Base-by-base conservation (phyloP, 2,797 vertebrate genomes). In the Sebastes cheni region DNA sequence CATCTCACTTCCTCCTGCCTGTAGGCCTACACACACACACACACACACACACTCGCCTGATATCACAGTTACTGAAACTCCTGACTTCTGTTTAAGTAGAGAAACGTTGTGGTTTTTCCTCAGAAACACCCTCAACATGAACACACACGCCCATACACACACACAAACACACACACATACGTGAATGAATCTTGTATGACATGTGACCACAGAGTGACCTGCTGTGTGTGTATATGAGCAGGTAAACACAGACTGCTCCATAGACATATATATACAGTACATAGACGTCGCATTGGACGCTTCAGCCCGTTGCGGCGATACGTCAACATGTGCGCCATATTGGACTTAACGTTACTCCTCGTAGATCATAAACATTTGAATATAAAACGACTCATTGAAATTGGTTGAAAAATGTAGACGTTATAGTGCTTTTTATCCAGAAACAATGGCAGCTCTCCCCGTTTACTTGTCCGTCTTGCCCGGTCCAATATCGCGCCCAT, bases 1-100 rank as follows among this genome's bases (percentile, higher is more conserved):
- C 72, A 42, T 42, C 20, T 42, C 52, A 78, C 79, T 87, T 88
- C 84, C 76, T 82, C 84, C 76, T 82, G 50, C 42, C 52, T 59
- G 29, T n/a, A 36, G 11, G 7, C 18, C 50, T 23, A 60, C 67
- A 27, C 42, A 22, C 60, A 52, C 52, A 67, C 55, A 29, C 27
- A 29, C 29, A 62, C 23, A 32, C 50, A 71, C 54, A 59, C 42
- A 39, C 20, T 3, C 1, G 20, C 6, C 10, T 22, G 7, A 6
- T 46, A 25, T 77, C 34, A 39, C 25, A 4, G 20, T 54, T 66
- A 75, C 66, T 58, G 59, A 60, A 66, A 59, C 59, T 67, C 39
- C 10, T 54, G 70, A 72, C 75, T 86, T 86, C 82, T 62, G 62
- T 70, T 74, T 42, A 75, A 82, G 67, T 34, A 2, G 11, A 61